Evolutionary conservation across 1,140 invertebrate species (phyloP).

Genomic region (Lysiphlebus fabarum): DNA sequence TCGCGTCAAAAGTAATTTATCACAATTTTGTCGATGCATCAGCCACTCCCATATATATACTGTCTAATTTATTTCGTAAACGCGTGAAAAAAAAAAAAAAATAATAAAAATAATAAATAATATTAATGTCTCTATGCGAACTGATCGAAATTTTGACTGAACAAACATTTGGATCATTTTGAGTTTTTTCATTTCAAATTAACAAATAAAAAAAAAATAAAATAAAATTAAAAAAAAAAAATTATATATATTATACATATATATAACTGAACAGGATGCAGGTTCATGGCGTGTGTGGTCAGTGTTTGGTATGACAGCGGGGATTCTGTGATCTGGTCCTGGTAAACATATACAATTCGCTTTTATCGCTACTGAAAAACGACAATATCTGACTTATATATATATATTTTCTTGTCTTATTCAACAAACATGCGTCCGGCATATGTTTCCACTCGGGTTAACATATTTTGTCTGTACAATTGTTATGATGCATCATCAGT

Average conservation of each 20-base stretch:
- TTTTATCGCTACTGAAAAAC: too few relatives aligned
- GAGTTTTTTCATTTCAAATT: not conserved
- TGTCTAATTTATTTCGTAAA: not conserved
- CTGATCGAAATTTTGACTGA: not conserved
- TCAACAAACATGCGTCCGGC: conserved; percentile 16
- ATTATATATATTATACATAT: too few relatives aligned
- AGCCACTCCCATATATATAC: conserved; percentile 19
- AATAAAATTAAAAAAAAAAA: not conserved
- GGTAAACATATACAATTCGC: conserved; percentile 7
- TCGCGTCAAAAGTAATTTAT: conserved; percentile 38
- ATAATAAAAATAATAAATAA: conserved; percentile 9
- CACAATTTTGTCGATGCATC: conserved; percentile 33
- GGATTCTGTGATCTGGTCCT: conserved; percentile 29
- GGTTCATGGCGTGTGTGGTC: conserved; percentile 33
- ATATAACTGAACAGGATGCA: not conserved
- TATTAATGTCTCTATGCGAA: conserved; percentile 35
- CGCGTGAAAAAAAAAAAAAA: too few relatives aligned
- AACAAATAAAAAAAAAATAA: conserved; percentile 5
- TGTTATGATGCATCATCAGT: conserved; percentile 9
- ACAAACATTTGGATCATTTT: not conserved
- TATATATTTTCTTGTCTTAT: too few relatives aligned
- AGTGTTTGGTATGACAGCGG: conserved; percentile 45
- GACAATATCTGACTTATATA: too few relatives aligned
- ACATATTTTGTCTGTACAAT: conserved; percentile 9
- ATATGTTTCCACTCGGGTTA: conserved; percentile 15